Evolutionary conservation across 2,888 invertebrate species (phyloP).

Genomic region (Margaritifera margaritifera): DNA sequence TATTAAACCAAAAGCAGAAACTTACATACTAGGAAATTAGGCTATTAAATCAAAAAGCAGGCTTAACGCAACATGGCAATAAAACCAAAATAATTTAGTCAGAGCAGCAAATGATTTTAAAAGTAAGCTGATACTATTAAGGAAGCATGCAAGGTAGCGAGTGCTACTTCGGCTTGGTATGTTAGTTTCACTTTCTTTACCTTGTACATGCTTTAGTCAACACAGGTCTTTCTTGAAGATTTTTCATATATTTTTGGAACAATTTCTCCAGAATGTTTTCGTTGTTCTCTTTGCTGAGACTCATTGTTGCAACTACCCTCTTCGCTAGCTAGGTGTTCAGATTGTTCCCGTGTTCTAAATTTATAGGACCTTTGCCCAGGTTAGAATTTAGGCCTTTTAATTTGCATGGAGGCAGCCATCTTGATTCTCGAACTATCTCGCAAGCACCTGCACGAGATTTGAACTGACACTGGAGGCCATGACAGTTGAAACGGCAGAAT

Average conservation of each 20-base stretch:
- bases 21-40: no score
- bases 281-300: constrained; percentile 51
- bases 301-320: constrained; percentile 37
- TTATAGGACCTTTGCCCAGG: no score
- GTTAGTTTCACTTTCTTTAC: constrained; percentile 22
- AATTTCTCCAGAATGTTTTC: constrained; percentile 45
- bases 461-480: constrained; percentile 9
- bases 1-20: no score
- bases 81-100: no score
- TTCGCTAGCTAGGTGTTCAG: neutral
- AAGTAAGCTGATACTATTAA: no score
- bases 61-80: no score
- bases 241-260: constrained; percentile 46
- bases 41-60: no score
- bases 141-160: no score
- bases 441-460: neutral
- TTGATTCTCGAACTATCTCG: constrained; percentile 22
- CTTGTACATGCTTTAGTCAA: constrained; percentile 60
- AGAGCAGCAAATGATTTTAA: no score
- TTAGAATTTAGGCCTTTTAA: no score
- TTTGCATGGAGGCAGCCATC: constrained; percentile 25
- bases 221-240: constrained; percentile 51
- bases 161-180: no score
- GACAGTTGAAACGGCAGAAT: constrained; percentile 1
- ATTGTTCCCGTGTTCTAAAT: neutral